Base-by-base conservation (phyloP, 23 tunicate genomes). In the Ascidia mentula region DNA sequence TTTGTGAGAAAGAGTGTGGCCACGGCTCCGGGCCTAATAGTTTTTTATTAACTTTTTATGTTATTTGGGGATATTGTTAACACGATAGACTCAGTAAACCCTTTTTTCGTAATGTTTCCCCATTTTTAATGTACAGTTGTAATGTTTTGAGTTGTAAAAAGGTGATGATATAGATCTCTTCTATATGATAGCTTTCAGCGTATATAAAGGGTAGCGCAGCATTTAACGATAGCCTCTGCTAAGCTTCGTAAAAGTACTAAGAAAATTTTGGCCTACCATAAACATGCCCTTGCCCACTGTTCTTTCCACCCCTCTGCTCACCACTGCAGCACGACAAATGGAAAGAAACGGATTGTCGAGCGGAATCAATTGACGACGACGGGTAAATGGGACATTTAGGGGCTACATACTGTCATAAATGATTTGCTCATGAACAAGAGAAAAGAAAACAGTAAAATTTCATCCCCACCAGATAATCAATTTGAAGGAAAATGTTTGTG, bases 131-230 rank as follows among this genome's bases (percentile, higher is more conserved):
- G 65, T 53, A 53, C 65, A 53, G 75, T 71, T 17, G 38, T 34
- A 34, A 71, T 34, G 37, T 71, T 71, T 71, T 71, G 3, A 71
- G 38, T 71, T 71, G 75, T 71, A 71, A 71, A 34, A 71, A 71
- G 37, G 38, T 71, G 38, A 71, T 33, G 75, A 71, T 71, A 71
- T 71, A 71, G 75, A 33, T 71, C 75, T 71, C 18, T 71, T 71
- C 65, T 71, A 71, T 71, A 53, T 9, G 65, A 53, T 53, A 53
- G 65, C 65, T 53, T 53, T 53, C 65, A 53, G 65, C 65, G 65
- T 53, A 53, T 53, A 28, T 53, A 53, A 53, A 53, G 65, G 65
- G 65, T 53, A 53, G 65, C 65, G 65, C 65, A 53, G 65, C 65
- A 53, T 53, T 53, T 53, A 20, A 53, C 24, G 22, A 53, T 53